Percentiles rank a stretch among this genome's conserved stretches.
Evolutionary conservation across 2,113 vertebrate genomes (phyloP).

Genomic region (Elephas maximus): DNA sequence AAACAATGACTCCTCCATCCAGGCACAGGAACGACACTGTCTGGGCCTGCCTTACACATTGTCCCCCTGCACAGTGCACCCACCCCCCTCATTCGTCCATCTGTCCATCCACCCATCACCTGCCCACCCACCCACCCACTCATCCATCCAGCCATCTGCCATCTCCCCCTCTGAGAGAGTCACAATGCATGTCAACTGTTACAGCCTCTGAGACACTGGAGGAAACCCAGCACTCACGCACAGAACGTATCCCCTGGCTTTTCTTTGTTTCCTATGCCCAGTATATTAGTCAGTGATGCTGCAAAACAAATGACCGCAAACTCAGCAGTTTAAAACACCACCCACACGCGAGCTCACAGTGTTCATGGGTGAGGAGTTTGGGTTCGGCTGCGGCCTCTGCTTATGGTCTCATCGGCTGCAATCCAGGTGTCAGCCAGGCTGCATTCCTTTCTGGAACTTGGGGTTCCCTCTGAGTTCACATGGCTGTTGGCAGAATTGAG

Average conservation of each 20-base stretch:
- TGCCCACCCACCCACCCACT: no score
- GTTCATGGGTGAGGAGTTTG: no score
- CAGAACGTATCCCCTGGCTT: neutral
- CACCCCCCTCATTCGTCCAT: neutral
- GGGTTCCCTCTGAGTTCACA: neutral
- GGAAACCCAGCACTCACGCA: neutral
- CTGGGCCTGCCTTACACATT: neutral
- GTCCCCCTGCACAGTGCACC: neutral
- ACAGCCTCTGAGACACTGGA: neutral
- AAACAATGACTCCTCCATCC: neutral
- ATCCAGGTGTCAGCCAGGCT: neutral
- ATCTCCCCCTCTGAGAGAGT: neutral
- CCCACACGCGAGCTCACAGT: neutral
- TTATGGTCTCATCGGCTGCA: neutral
- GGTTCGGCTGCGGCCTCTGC: neutral
- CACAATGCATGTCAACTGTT: neutral
- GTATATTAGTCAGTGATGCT: fast-evolving
- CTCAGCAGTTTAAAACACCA: no score
- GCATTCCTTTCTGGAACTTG: neutral
- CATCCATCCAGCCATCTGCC: neutral
- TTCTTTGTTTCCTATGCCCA: fast-evolving
- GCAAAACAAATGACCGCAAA: fast-evolving
- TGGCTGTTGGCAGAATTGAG: fast-evolving
- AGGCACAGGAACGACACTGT: neutral
- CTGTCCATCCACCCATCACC: no score